These are phyloP conservation scores for Columbina picui DNA, from an alignment of 2,113 vertebrate genomes.

Conservation along the genomic window DNA sequence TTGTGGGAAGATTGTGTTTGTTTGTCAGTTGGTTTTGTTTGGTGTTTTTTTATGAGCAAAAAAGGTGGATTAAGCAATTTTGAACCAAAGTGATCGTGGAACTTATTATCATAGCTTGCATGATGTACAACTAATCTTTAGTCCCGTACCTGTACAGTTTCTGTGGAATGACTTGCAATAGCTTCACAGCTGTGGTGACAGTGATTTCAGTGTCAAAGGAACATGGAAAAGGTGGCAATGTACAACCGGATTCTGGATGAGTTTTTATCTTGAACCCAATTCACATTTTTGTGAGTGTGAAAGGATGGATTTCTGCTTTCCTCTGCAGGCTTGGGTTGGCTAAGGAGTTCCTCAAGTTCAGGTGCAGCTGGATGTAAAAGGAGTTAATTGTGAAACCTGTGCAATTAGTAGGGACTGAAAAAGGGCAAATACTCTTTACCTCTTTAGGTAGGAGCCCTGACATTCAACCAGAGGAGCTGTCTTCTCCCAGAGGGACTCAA, in stretches of 20 bases:
- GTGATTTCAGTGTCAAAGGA: neutral
- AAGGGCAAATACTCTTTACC: neutral
- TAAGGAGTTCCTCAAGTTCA: neutral
- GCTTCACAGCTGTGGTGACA: neutral
- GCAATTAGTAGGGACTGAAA: neutral
- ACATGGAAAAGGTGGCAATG: neutral
- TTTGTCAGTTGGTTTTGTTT: neutral
- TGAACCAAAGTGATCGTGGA: neutral
- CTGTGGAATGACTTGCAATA: neutral
- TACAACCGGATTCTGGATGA: neutral
- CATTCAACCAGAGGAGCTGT: neutral
- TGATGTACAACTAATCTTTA: fast-evolving
- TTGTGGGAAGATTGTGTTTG: neutral
- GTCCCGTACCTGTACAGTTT: neutral
- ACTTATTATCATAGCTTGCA: neutral
- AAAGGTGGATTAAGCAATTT: neutral
- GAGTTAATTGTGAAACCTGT: neutral
- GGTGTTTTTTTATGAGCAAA: neutral
- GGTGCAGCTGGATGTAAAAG: neutral
- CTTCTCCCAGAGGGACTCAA: neutral
- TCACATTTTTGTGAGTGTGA: neutral
- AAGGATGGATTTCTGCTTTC: neutral
- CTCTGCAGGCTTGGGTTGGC: neutral
- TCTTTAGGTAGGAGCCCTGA: neutral
- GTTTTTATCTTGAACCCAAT: neutral